A percentile compares a stretch with the other conserved stretches of the same genome.
These are phyloP conservation scores for Acrocyrtus sp. DNA, from an alignment of 2,888 invertebrate species.

Conservation along the genomic window DNA sequence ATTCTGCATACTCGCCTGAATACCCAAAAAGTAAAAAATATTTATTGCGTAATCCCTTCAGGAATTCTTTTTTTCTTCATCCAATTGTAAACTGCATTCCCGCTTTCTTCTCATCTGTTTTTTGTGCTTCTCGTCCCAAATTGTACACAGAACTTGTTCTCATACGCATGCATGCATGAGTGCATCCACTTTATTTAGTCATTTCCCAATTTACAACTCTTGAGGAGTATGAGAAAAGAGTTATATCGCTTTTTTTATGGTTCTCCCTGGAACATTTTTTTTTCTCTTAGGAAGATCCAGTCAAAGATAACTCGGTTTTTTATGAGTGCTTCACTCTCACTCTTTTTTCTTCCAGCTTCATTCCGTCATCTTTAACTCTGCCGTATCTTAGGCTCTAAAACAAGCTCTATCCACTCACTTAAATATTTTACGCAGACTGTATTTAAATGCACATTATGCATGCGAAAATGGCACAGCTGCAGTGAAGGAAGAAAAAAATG, in stretches of 20 bases:
- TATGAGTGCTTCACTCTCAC: too few relatives aligned
- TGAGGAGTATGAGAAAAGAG: background rate
- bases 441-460: constrained; percentile 16
- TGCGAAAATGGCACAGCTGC: constrained; percentile 11
- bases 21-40: too few relatives aligned
- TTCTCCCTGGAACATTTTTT: constrained; percentile 17
- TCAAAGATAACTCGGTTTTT: constrained; percentile 17
- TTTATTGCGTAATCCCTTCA: constrained; percentile 2
- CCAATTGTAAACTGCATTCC: too few relatives aligned
- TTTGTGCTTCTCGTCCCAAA: too few relatives aligned
- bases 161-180: constrained; percentile 3
- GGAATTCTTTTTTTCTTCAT: too few relatives aligned
- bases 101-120: too few relatives aligned
- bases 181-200: constrained; percentile 9
- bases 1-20: too few relatives aligned
- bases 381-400: background rate
- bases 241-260: constrained; percentile 7
- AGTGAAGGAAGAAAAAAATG: too few relatives aligned
- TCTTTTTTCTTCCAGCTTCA: background rate
- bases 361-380: background rate
- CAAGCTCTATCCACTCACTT: too few relatives aligned
- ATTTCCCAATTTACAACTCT: constrained; percentile 22
- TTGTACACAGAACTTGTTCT: background rate
- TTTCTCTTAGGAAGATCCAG: background rate
- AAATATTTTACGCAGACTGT: too few relatives aligned